These are phyloP conservation scores for Drosophila leonis DNA, from an alignment of 2,888 invertebrate genomes.

Conservation along the genomic window DNA sequence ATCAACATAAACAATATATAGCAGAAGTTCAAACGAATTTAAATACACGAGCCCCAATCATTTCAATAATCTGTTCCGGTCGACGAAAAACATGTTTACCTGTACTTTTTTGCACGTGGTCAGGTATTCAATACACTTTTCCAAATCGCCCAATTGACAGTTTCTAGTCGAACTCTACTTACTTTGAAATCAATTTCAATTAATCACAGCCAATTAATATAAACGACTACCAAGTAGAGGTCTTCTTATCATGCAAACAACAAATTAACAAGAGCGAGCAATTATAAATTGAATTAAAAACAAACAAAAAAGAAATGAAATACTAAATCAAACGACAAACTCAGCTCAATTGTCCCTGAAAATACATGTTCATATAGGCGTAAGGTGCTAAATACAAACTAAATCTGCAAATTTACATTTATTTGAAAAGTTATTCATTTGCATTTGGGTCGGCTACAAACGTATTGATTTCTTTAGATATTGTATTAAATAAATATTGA, in stretches of 20 bases:
- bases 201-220: conserved; percentile 35
- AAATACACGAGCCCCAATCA: background rate
- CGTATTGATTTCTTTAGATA: no score
- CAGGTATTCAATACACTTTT: background rate
- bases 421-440: background rate
- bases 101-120: background rate
- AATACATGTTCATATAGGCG: background rate
- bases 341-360: background rate
- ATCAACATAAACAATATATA: background rate
- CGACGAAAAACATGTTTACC: conserved; percentile 5
- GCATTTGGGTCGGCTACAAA: background rate
- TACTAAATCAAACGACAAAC: background rate
- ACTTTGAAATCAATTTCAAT: conserved; percentile 33
- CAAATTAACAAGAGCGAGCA: background rate
- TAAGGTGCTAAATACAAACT: background rate
- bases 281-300: background rate
- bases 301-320: no score
- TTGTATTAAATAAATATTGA: no score
- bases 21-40: background rate
- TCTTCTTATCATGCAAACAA: conserved; percentile 39
- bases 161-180: conserved; percentile 7
- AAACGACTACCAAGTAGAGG: background rate
- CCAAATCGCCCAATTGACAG: background rate
- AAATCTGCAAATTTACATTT: background rate
- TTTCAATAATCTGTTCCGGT: conserved; percentile 2